phyloP scores from a whole-genome alignment of 2,113 vertebrate genomes.

The Osmerus eperlanus region DNA sequence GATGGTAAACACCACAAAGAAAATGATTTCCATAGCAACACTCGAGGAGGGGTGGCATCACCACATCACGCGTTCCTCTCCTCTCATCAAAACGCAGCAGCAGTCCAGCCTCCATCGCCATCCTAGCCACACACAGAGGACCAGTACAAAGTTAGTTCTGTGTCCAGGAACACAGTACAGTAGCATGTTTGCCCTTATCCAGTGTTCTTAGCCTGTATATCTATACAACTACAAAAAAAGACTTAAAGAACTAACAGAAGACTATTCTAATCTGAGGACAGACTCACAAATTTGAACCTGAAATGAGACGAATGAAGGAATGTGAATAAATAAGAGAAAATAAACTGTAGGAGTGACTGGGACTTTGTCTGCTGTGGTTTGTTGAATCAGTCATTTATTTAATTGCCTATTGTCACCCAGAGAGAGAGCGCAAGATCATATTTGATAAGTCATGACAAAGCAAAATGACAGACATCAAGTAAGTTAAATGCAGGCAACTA shows the following conservation, averaged over 20 bases:
- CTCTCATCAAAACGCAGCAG: conserved; percentile 6
- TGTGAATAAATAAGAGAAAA: conserved; percentile 81
- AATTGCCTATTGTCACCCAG: not conserved
- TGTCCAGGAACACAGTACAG: conserved; percentile 74
- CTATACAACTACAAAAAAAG: conserved; percentile 64
- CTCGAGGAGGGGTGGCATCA: not conserved
- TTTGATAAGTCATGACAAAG: too few species aligned
- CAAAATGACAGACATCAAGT: too few species aligned
- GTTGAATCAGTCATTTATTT: not conserved
- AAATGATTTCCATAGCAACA: conserved; percentile 25
- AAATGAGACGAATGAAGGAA: conserved; percentile 73
- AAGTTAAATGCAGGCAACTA: too few species aligned
- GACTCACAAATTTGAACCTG: conserved; percentile 65
- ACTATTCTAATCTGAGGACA: conserved; percentile 49
- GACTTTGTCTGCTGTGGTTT: not conserved
- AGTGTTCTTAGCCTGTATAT: conserved; percentile 67
- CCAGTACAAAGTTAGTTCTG: conserved; percentile 17
- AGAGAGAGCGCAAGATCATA: too few species aligned
- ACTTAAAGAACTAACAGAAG: conserved; percentile 9
- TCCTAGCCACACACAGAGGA: conserved; percentile 31
- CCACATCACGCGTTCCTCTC: conserved; percentile 10
- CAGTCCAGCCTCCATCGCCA: conserved; percentile 37
- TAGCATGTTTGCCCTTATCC: conserved; percentile 75
- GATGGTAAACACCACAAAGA: conserved; percentile 12
- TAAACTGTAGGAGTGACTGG: conserved; percentile 37